Percentiles rank a stretch among this genome's conserved stretches.
These are phyloP conservation scores for Progne subis DNA, from an alignment of 2,113 vertebrate genomes.

Conservation along the genomic window DNA sequence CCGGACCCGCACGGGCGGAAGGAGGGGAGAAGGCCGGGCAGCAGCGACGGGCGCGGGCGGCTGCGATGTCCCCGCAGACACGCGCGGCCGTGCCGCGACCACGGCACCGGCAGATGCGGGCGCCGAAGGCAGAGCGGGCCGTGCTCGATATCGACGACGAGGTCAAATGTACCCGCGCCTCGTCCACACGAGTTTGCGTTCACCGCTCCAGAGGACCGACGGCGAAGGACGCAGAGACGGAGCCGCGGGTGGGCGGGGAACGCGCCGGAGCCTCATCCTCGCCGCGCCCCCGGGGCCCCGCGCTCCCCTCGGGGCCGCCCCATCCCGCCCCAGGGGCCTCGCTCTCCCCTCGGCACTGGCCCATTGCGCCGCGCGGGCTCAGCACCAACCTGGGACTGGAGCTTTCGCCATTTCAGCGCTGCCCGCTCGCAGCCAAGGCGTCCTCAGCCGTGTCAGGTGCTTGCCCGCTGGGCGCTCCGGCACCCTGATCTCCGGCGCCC, in stretches of 20 bases:
- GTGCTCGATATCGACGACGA: neutral
- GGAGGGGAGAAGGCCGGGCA: neutral
- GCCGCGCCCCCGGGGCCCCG: neutral
- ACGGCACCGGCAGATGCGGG: neutral
- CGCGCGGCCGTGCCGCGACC: neutral
- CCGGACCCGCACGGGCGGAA: neutral
- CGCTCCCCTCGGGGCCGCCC: neutral
- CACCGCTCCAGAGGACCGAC: neutral
- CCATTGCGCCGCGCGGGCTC: neutral
- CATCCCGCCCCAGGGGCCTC: neutral
- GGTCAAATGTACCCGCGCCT: neutral
- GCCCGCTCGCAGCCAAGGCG: neutral
- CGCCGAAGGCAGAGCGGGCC: neutral
- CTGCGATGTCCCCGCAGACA: neutral
- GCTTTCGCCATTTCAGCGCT: slow-evolving; percentile 62
- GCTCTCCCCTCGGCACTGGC: neutral
- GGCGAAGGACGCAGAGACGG: neutral
- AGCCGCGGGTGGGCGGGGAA: neutral
- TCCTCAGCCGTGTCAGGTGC: neutral
- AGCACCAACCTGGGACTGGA: slow-evolving; percentile 61
- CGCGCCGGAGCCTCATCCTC: neutral
- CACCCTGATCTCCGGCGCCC: neutral
- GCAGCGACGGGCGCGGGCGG: neutral
- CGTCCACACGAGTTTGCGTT: neutral
- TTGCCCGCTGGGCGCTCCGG: neutral